These are phyloP conservation scores for Chymomyza costata DNA, from an alignment of 1,140 invertebrate species.

Conservation along the genomic window DNA sequence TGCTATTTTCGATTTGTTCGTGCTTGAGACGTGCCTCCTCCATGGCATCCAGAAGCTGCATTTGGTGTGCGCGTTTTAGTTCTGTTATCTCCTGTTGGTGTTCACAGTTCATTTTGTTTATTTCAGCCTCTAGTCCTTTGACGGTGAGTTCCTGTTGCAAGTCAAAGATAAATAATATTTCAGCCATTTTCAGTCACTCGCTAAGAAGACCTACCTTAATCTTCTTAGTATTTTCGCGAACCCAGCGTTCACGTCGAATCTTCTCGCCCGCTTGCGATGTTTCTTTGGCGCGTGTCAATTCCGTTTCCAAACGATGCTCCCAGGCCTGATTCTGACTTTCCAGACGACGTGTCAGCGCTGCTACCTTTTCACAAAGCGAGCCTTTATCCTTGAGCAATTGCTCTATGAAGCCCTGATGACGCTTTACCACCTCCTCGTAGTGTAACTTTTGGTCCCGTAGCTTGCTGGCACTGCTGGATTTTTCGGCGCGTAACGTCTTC, in stretches of 20 bases:
- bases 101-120: slow-evolving; percentile 80
- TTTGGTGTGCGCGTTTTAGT: slow-evolving; percentile 78
- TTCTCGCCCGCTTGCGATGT: slow-evolving; percentile 82
- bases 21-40: slow-evolving; percentile 74
- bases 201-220: slow-evolving; percentile 79
- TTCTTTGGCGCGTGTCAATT: slow-evolving; percentile 80
- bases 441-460: slow-evolving; percentile 81
- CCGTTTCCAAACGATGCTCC: slow-evolving; percentile 80
- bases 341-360: slow-evolving; percentile 77
- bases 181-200: not conserved
- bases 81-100: slow-evolving; percentile 80
- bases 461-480: slow-evolving; percentile 55
- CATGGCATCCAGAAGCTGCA: slow-evolving; percentile 75
- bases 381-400: slow-evolving; percentile 82
- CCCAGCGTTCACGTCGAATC: slow-evolving; percentile 81
- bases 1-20: slow-evolving; percentile 76
- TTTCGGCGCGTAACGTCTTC: slow-evolving; percentile 62
- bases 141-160: slow-evolving; percentile 80
- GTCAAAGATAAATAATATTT: not conserved
- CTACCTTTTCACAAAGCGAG: slow-evolving; percentile 81
- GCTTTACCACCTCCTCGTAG: slow-evolving; percentile 79
- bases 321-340: slow-evolving; percentile 77
- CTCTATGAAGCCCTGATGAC: slow-evolving; percentile 84
- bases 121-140: slow-evolving; percentile 83
- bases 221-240: slow-evolving; percentile 82